A percentile compares a stretch with the other conserved stretches of the same genome.
phyloP scores from a whole-genome alignment of 2,113 vertebrate genomes.

The Brachypteracias leptosomus region DNA sequence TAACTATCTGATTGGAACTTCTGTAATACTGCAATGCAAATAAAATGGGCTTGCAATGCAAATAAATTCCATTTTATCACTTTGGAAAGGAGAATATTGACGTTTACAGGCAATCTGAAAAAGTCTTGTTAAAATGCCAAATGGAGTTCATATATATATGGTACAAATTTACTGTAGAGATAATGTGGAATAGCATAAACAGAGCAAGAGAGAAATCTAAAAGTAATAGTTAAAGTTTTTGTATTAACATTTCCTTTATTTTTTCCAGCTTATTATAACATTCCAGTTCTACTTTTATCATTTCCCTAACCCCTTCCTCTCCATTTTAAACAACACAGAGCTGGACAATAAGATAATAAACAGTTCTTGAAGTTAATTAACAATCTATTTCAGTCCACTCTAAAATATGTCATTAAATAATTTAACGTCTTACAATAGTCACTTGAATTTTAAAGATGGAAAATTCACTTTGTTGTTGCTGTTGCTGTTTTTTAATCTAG shows the following conservation, averaged over 20 bases:
- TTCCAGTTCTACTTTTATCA: not conserved
- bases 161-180: not conserved
- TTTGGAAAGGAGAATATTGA: not conserved
- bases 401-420: not conserved
- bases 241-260: not conserved
- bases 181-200: not conserved
- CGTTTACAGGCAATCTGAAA: not conserved
- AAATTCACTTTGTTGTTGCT: not conserved
- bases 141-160: not conserved
- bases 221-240: not conserved
- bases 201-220: not conserved
- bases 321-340: not conserved
- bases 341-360: constrained; percentile 1
- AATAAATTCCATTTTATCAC: not conserved
- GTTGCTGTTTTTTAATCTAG: not conserved
- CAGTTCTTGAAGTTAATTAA: not conserved
- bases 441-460: not conserved
- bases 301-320: not conserved
- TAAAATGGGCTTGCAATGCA: not conserved
- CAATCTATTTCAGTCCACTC: not conserved
- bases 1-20: not conserved
- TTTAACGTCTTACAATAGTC: not conserved
- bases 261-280: not conserved
- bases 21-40: not conserved
- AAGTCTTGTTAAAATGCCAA: not conserved